These are phyloP conservation scores for Meriones psammophilus DNA, from an alignment of 2,797 vertebrate genomes.

Conservation along the genomic window DNA sequence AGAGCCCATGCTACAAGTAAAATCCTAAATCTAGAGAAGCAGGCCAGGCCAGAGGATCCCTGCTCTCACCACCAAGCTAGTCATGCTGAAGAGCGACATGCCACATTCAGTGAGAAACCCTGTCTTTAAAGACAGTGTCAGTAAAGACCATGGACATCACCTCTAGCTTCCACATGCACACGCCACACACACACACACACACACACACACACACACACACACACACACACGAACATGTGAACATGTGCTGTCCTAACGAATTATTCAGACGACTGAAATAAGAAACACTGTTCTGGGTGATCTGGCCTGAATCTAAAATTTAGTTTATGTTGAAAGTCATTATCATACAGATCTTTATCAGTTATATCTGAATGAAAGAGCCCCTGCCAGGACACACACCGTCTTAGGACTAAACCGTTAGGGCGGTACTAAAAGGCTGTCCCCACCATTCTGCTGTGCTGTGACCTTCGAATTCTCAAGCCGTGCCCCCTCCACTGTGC, in stretches of 20 bases:
- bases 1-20: not conserved
- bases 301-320: not conserved
- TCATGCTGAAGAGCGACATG: not conserved
- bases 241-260: not conserved
- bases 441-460: not conserved
- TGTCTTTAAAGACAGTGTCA: not conserved
- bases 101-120: not conserved
- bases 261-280: too few species aligned
- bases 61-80: not conserved
- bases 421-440: not conserved
- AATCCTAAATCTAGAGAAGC: not conserved
- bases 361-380: not conserved
- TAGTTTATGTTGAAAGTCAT: not conserved
- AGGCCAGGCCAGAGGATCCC: not conserved
- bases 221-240: too few species aligned
- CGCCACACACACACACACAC: too few species aligned
- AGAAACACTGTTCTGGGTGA: not conserved
- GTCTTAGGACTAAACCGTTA: not conserved
- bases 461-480: not conserved
- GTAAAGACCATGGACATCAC: not conserved
- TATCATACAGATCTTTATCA: not conserved
- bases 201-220: too few species aligned
- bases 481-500: too few species aligned
- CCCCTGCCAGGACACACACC: not conserved
- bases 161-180: too few species aligned